Base-by-base conservation (phyloP, 2,888 invertebrate genomes). In the Idaea dimidiata region DNA sequence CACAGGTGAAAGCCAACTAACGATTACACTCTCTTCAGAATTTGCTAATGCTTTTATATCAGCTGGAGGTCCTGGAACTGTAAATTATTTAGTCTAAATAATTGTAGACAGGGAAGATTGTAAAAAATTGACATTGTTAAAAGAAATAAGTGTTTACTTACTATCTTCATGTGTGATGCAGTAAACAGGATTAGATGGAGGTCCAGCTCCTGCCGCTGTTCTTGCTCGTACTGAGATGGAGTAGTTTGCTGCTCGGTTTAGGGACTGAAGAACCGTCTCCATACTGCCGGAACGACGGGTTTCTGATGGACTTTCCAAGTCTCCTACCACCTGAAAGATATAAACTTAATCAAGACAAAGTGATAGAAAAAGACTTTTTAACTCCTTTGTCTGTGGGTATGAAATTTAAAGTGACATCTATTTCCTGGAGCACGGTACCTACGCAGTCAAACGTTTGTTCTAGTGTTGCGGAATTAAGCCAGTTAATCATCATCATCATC, bases 151-250 rank as follows among this genome's bases (percentile, higher is more conserved):
- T n/a, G 59, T 55, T n/a, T 31, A 72, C 81, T 89, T 83, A 97
- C 97, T 94, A 83, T 97, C 97, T 86, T 97, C 97, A 70, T 96
- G 95, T 0, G 97, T 98, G 65, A 93, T 91, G 82, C 97, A 97
- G 84, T 94, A 95, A 62, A 96, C 91, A 4, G 96, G 94, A 55
- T 93, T 85, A 71, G 96, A 95, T 61, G 96, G 90, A 18, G 96
- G 94, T 0, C 97, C 97, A 73, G 97, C 95, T 0, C 98, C 98
- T n/a, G 96, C 96, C 17, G 95, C 94, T 0, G 97, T 97, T 73
- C 95, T 95, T 3, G 97, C 97, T 74, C 97, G 89, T 7, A 97
- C 95, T 70, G 95, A 93, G 64, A 98, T 92, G 63, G 97, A 97
- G 89, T 98, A 98, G 91, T 97, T 97, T 32, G 97, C 96, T 71